Conservation (phyloP, 2,888 invertebrate genomes). For the Geophilus truncorum region DNA sequence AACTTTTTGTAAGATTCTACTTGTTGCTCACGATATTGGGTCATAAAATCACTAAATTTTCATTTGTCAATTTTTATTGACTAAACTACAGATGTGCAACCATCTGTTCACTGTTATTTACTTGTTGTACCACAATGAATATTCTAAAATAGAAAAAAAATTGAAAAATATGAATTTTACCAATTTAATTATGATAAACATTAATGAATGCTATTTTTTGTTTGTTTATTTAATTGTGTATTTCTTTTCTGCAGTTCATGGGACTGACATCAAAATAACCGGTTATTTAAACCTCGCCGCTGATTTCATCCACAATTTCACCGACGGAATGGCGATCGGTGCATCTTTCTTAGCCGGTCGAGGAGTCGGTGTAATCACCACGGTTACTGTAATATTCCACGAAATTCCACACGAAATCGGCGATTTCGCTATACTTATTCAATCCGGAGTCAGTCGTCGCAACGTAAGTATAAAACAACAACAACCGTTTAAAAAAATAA, state of each 20-base stretch:
- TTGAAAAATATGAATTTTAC: too few relatives aligned
- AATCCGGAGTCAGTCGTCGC: conserved; percentile 77
- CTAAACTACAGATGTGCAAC: not conserved
- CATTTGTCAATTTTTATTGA: too few relatives aligned
- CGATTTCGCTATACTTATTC: conserved; percentile 96
- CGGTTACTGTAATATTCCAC: conserved; percentile 91
- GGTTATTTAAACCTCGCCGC: conserved; percentile 96
- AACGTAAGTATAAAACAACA: not conserved
- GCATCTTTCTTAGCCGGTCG: conserved; percentile 92
- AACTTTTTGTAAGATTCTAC: too few relatives aligned
- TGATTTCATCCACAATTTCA: conserved; percentile 98
- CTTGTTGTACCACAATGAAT: too few relatives aligned
- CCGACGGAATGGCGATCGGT: conserved; percentile 97
- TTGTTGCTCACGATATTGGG: too few relatives aligned
- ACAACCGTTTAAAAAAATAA: not conserved
- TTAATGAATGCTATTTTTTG: too few relatives aligned
- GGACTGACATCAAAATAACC: conserved; percentile 61
- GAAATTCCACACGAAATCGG: conserved; percentile 98
- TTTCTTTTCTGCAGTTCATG: not conserved
- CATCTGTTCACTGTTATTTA: too few relatives aligned
- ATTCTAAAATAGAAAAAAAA: too few relatives aligned
- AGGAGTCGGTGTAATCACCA: conserved; percentile 83
- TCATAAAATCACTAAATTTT: too few relatives aligned
- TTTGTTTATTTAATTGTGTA: too few relatives aligned
- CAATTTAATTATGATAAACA: too few relatives aligned